These are phyloP conservation scores for Desmodus rotundus DNA, from an alignment of 2,113 vertebrate genomes.

Conservation along the genomic window DNA sequence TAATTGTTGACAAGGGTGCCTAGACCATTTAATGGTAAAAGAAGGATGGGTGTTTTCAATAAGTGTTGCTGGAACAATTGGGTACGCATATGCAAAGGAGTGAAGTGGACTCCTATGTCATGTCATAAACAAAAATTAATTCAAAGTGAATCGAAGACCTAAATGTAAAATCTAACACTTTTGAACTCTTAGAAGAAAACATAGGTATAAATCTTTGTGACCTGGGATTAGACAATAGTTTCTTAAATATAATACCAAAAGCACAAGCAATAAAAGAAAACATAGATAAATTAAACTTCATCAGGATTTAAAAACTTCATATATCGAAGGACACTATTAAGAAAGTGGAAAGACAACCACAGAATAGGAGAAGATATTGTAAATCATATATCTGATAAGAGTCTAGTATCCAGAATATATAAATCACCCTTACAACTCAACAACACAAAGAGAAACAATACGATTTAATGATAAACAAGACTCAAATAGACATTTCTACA, in stretches of 20 bases:
- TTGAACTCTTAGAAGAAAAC: neutral
- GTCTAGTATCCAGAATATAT: neutral
- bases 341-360: neutral
- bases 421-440: neutral
- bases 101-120: neutral
- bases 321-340: neutral
- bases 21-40: neutral
- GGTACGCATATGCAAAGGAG: neutral
- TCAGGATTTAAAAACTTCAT: neutral
- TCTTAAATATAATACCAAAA: neutral
- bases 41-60: neutral
- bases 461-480: neutral
- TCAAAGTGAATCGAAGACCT: neutral
- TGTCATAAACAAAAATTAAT: neutral
- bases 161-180: neutral
- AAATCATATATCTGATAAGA: neutral
- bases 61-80: neutral
- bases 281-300: neutral
- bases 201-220: neutral
- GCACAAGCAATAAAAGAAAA: neutral
- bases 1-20: neutral
- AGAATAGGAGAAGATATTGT: neutral
- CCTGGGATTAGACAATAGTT: neutral
- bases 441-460: neutral
- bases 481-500: neutral